Base-by-base conservation (phyloP, 2,888 invertebrate species). In the Adelphocoris suturalis region DNA sequence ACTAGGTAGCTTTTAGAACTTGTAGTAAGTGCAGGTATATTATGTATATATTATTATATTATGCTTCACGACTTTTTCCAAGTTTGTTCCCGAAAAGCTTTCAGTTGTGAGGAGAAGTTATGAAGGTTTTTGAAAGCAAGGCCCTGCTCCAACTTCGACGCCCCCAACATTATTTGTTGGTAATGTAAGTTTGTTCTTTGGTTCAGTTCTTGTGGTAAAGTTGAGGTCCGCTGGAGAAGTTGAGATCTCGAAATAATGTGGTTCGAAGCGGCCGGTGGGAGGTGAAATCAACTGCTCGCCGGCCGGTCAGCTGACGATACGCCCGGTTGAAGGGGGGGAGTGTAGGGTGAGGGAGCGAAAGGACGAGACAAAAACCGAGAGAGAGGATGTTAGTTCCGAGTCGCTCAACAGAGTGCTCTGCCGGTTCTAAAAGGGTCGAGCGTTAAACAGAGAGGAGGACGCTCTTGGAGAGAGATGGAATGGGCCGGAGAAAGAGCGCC, bases 221-320 rank as follows among this genome's bases (percentile, higher is more conserved):
- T 47, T 78, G 78, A 78, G 78, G 78, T 47, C 37, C 46, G 46
- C 23, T 23, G 68, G 52, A 12, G 48, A 82, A 82, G 82, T 82
- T 82, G 47, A 82, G 82, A 82, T 82, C 52, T 82, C 48, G 82
- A 52, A 78, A 78, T 78, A 46, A 78, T 46, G 78, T 46, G 78
- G 78, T 28, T 46, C 78, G 27, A 27, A 37, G 76, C 27, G 76
- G 27, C 23, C 76, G 78, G 46, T 78, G 78, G 78, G 82, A 82
- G 82, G 82, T 82, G 82, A 82, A 82, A 82, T 82, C 82, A 23
- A 68, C 68, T 52, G 47, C 82, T n/a, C 28, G 82, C 82, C 82
- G 82, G 82, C 82, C 82, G 82, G 82, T 82, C 82, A 82, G 82
- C 82, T 82, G 82, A 78, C 46, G n/a, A n/a, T 28, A 1, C 27